A percentile compares a stretch with the other conserved stretches of the same genome.
Evolutionary conservation across 2,888 invertebrate genomes (phyloP).

Genomic region (Holacanthella duospinosa): DNA sequence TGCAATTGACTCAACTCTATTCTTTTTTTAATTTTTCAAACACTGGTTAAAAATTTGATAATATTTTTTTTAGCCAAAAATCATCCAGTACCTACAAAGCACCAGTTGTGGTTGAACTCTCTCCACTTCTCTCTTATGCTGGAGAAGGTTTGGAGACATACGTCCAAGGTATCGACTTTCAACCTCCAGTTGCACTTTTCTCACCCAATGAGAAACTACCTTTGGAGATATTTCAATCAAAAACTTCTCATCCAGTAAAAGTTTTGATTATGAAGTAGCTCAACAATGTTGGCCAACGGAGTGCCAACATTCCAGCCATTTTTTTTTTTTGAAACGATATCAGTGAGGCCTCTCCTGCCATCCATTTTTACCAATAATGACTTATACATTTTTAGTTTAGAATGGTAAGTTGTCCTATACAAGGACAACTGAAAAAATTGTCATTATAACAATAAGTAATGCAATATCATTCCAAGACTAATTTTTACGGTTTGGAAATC

Average conservation of each 20-base stretch:
- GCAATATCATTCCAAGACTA: too few species aligned
- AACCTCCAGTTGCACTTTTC: constrained; percentile 48
- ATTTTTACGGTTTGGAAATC: too few species aligned
- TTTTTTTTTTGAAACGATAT: too few species aligned
- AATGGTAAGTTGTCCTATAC: too few species aligned
- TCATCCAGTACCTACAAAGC: constrained; percentile 42
- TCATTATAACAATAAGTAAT: too few species aligned
- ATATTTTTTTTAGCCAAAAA: constrained; percentile 41
- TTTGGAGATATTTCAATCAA: not conserved
- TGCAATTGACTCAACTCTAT: not conserved
- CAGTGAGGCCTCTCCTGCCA: too few species aligned
- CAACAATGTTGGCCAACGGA: too few species aligned
- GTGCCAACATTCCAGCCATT: too few species aligned
- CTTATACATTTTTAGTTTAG: too few species aligned
- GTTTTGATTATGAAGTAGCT: not conserved
- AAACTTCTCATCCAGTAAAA: not conserved
- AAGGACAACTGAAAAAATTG: too few species aligned
- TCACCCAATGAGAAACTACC: not conserved
- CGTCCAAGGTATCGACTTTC: constrained; percentile 56
- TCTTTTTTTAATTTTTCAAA: not conserved
- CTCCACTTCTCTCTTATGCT: constrained; percentile 77
- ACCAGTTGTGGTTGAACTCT: constrained; percentile 65
- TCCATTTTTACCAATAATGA: too few species aligned
- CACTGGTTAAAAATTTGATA: not conserved
- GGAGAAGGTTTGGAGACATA: constrained; percentile 70